phyloP scores from a whole-genome alignment of 2,888 invertebrate genomes.

The Troides helena region DNA sequence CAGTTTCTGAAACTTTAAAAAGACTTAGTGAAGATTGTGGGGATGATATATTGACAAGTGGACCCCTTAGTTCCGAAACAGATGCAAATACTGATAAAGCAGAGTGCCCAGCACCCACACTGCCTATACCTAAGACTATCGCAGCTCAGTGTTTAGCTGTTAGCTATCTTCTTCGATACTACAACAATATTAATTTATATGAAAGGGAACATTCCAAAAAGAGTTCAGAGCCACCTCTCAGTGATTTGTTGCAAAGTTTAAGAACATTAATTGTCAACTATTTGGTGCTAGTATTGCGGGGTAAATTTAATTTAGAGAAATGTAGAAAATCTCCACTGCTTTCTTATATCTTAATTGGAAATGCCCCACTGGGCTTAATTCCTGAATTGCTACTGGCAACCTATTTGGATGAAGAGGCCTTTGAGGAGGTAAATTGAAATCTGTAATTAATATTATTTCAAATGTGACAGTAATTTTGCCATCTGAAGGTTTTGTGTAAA shows the following conservation, averaged over 20 bases:
- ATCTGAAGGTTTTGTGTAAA: too few relatives aligned
- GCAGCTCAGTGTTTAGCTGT: constrained; percentile 68
- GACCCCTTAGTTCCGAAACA: constrained; percentile 55
- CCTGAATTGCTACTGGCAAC: constrained; percentile 83
- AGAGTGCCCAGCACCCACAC: constrained; percentile 69
- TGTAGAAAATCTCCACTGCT: constrained; percentile 83
- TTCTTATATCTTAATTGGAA: constrained; percentile 84
- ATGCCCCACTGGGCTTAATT: constrained; percentile 87
- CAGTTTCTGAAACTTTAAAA: constrained; percentile 66
- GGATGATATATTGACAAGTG: constrained; percentile 60
- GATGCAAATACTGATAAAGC: constrained; percentile 54
- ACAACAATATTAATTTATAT: constrained; percentile 85
- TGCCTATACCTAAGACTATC: constrained; percentile 66
- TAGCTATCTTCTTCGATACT: constrained; percentile 76
- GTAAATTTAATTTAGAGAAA: constrained; percentile 76
- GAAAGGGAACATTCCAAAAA: constrained; percentile 88
- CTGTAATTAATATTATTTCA: background rate
- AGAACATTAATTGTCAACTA: constrained; percentile 77
- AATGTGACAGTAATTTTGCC: too few relatives aligned
- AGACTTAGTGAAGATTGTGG: constrained; percentile 71
- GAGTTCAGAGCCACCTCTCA: constrained; percentile 86
- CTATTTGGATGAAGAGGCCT: constrained; percentile 80
- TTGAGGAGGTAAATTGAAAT: constrained; percentile 67
- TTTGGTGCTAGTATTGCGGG: constrained; percentile 81
- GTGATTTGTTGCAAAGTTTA: constrained; percentile 82